These are phyloP conservation scores for Rhegmatorhina hoffmannsi DNA, from an alignment of 2,113 vertebrate genomes.

Conservation along the genomic window DNA sequence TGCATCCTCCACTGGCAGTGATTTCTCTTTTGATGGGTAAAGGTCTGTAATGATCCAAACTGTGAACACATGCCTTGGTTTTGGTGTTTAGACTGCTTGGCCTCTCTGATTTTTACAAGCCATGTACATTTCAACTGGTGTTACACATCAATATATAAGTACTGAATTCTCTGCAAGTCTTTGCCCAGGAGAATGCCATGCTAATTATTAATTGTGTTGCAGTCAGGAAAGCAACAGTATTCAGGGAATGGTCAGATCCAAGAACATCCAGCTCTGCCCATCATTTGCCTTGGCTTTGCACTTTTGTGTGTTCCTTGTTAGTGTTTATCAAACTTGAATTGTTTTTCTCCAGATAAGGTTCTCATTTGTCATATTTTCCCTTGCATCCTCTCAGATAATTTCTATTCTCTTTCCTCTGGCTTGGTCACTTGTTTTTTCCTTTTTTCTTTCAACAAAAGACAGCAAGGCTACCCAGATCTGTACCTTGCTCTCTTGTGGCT, in stretches of 20 bases:
- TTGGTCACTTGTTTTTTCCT: constrained; percentile 3
- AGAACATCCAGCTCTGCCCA: neutral
- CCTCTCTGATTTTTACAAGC: neutral
- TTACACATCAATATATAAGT: no score
- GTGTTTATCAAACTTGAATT: neutral
- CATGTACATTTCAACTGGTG: neutral
- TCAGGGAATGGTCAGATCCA: neutral
- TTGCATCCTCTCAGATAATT: neutral
- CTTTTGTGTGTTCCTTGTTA: neutral
- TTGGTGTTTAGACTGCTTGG: neutral
- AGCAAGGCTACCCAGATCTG: neutral
- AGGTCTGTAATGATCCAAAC: neutral
- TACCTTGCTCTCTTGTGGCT: neutral
- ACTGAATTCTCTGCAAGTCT: neutral
- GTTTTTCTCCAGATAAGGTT: neutral
- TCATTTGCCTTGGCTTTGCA: neutral
- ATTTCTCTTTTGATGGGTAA: neutral
- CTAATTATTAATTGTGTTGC: neutral
- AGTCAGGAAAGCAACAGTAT: neutral
- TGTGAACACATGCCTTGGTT: neutral
- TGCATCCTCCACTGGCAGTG: neutral
- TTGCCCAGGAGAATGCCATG: neutral
- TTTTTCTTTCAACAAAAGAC: neutral
- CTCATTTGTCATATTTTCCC: neutral
- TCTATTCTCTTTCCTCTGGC: neutral